These are phyloP conservation scores for Xanthia togata DNA, from an alignment of 2,888 invertebrate species.

Conservation along the genomic window DNA sequence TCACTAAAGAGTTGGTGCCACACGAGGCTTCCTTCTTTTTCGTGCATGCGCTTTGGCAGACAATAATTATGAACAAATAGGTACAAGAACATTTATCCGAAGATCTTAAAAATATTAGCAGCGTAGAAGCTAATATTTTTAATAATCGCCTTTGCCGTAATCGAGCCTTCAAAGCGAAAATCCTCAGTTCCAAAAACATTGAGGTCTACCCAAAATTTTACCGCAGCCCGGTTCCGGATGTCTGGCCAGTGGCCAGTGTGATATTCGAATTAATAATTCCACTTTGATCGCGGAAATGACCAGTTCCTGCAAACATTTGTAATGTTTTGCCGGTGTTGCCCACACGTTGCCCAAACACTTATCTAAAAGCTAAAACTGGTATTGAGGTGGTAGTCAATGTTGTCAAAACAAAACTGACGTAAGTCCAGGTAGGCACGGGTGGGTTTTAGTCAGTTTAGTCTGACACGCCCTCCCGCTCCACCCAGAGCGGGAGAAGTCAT, in stretches of 20 bases:
- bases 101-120: background rate
- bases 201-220: too few species aligned
- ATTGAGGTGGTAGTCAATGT: slow-evolving; percentile 35
- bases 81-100: background rate
- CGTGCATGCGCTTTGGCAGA: background rate
- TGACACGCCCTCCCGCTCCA: too few species aligned
- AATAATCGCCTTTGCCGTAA: background rate
- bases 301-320: background rate
- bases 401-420: slow-evolving; percentile 22
- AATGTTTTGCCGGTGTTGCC: background rate
- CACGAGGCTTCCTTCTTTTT: background rate
- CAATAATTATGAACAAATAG: slow-evolving; percentile 2
- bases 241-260: background rate
- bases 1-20: background rate
- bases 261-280: background rate
- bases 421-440: background rate
- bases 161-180: background rate
- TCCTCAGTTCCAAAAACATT: background rate
- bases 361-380: slow-evolving; percentile 1
- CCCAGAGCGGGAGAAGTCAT: too few species aligned
- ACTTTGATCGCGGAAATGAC: background rate
- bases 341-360: background rate
- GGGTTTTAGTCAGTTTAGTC: too few species aligned
- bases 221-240: background rate
- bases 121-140: background rate